Evolutionary conservation across 2,888 invertebrate species (phyloP).

Genomic region (Chalcosyrphus nemorum): DNA sequence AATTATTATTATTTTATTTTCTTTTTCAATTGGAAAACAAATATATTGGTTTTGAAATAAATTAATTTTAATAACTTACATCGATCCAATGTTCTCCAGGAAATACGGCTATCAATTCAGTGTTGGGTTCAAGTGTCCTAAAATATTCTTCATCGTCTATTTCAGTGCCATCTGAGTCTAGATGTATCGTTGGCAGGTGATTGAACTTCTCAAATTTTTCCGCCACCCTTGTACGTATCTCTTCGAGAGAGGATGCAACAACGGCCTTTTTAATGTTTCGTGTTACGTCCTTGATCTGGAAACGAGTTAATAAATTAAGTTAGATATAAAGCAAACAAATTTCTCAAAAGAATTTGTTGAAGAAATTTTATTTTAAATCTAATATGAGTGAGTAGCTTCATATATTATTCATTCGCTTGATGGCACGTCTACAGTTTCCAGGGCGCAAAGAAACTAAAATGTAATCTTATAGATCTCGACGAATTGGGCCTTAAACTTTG

Average conservation of each 20-base stretch:
- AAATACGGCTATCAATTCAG: conserved; percentile 91
- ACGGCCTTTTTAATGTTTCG: conserved; percentile 92
- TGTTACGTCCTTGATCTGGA: conserved; percentile 85
- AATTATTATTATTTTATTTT: no score
- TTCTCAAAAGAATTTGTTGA: no score
- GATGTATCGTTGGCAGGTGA: conserved; percentile 88
- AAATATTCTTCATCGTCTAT: conserved; percentile 98
- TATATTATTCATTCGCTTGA: no score
- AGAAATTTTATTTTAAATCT: no score
- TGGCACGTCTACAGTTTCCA: no score
- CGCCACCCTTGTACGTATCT: conserved; percentile 89
- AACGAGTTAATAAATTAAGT: conserved; percentile 45
- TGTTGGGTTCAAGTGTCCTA: conserved; percentile 93
- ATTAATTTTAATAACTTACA: conserved; percentile 78
- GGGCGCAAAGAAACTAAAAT: no score
- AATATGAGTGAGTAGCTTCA: no score
- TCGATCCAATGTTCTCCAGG: conserved; percentile 89
- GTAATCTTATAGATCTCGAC: no score
- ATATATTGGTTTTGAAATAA: no score
- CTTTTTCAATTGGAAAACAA: no score
- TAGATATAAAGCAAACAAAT: no score
- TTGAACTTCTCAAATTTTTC: conserved; percentile 88
- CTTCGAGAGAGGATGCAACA: conserved; percentile 90
- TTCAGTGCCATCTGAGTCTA: conserved; percentile 97
- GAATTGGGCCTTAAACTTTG: no score